Evolutionary conservation across 2,888 invertebrate species (phyloP), one percentile per base, ranked within the genome.

Genomic region (Metopia argyrocephala): DNA sequence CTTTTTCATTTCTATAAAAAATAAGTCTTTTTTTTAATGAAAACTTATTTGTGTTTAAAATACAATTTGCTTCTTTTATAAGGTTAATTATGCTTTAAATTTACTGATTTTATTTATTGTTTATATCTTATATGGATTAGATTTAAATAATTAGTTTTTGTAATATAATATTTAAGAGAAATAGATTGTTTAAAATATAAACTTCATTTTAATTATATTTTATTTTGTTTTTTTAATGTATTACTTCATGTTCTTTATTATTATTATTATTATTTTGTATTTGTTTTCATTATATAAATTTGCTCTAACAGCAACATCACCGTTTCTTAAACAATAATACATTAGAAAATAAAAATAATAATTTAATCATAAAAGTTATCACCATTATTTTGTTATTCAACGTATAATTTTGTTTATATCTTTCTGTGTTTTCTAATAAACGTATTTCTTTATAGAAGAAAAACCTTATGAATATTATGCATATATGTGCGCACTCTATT

Each of bases 241-340:
- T 61, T 46, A 46, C 57, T 69, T 65, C 46, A 9, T 27, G 74
- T 68, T 78, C 59, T 5, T 57, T 59, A 15, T 57, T 38, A 62
- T 64, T 71, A 12, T 65, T 65, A 31, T 62, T 62, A 27, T 54
- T 28, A 27, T 46, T 59, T 31, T 56, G 23, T 18, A 4, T 56
- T 31, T 76, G 3, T 65, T 31, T 73, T 48, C 61, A 50, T 79
- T 75, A 69, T 79, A 82, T 76, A 82, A 81, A 79, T 82, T 78
- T 82, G 78, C 76, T 82, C 79, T 82, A 82, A 69, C 78, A 79
- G 82, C 78, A 79, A 79, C 79, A 79, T 79, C 79, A 82, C 79
- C 79, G 57, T 82, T 82, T 76, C 74, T 82, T 79, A 82, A 66
- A 75, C 76, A 78, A 78, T 78, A 69, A 75, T 68, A 69, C 64